Base-by-base conservation (phyloP, 2,113 vertebrate species). In the Oncorhynchus mykiss region DNA sequence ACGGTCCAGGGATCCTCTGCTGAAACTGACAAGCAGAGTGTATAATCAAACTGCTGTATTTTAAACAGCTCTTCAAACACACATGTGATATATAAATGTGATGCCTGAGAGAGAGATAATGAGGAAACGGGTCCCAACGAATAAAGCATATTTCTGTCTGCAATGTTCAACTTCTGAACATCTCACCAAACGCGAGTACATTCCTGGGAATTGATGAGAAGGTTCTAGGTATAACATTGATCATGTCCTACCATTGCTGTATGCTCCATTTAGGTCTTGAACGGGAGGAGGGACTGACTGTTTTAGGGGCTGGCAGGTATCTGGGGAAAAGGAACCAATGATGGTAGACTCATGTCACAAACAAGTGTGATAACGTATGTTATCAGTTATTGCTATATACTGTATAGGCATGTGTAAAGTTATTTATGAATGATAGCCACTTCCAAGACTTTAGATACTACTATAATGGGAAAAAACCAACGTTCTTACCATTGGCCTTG, bases 221-320 rank as follows among this genome's bases (percentile, higher is more conserved):
- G 51, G 1, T 18, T 16, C 51, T 54, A 54, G 51, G 51, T 54
- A 54, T 2, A 18, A 54, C 51, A 54, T 18, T 54, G 16, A 31
- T 1, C 29, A n/a, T 22, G 3, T 59, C 68, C 22, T 60, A 76
- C 74, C 70, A 34, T 39, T 34, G 25, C 13, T 18, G 7, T 22
- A 57, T 4, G n/a, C 22, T 62, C 16, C 18, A 2, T 48, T 27
- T 13, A 64, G 8, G 54, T 66, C 72, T 27, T 68, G 69, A 11
- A 20, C 8, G 51, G 4, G 2, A 57, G 4, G 2, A 13, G 72
- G 34, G 7, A 48, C 0, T 0, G 77, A 25, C 22, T 80, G 81
- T 67, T 87, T 67, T 67, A 72, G 67, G 69, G 88, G 89, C 31
- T 82, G 39, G 49, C 93, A 93, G 3, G 69, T 62, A 25, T 89